These are phyloP conservation scores for Byasa hedistus DNA, from an alignment of 2,888 invertebrate species.

Conservation along the genomic window DNA sequence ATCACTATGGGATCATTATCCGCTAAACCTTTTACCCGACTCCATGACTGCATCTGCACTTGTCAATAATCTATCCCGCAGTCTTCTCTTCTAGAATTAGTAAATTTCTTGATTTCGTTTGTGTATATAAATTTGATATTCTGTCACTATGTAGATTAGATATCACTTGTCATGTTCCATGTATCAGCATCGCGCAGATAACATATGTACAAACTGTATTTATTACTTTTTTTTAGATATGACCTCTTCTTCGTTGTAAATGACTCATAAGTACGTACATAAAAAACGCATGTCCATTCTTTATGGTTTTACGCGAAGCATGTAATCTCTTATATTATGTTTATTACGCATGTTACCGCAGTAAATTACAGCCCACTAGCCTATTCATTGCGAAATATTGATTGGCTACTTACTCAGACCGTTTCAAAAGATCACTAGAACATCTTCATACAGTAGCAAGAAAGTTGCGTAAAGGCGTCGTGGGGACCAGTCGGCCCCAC, in stretches of 20 bases:
- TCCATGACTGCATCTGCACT: slow-evolving; percentile 70
- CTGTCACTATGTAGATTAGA: slow-evolving; percentile 31
- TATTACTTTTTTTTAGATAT: slow-evolving; percentile 43
- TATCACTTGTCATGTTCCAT: slow-evolving; percentile 33
- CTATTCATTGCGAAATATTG: slow-evolving; percentile 42
- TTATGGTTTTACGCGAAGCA: slow-evolving; percentile 15
- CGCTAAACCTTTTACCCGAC: slow-evolving; percentile 44
- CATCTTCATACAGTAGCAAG: slow-evolving; percentile 46
- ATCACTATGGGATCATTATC: slow-evolving; percentile 57
- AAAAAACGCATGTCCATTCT: slow-evolving; percentile 23
- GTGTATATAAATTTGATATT: slow-evolving; percentile 36
- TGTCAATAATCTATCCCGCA: slow-evolving; percentile 70
- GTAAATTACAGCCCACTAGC: slow-evolving; percentile 36
- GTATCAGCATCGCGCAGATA: slow-evolving; percentile 18
- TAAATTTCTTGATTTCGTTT: slow-evolving; percentile 41
- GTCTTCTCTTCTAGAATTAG: slow-evolving; percentile 53
- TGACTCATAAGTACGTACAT: slow-evolving; percentile 28
- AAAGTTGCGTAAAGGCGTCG: slow-evolving; percentile 52
- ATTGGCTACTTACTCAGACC: slow-evolving; percentile 43
- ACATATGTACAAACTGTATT: slow-evolving; percentile 25
- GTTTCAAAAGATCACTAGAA: slow-evolving; percentile 48
- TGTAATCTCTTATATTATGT: slow-evolving; percentile 22
- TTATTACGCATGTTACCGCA: slow-evolving; percentile 31
- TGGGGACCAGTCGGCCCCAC: slow-evolving; percentile 47
- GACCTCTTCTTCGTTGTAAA: slow-evolving; percentile 37